phyloP scores from a whole-genome alignment of 2,797 vertebrate genomes.

The Sebastes flavidus region DNA sequence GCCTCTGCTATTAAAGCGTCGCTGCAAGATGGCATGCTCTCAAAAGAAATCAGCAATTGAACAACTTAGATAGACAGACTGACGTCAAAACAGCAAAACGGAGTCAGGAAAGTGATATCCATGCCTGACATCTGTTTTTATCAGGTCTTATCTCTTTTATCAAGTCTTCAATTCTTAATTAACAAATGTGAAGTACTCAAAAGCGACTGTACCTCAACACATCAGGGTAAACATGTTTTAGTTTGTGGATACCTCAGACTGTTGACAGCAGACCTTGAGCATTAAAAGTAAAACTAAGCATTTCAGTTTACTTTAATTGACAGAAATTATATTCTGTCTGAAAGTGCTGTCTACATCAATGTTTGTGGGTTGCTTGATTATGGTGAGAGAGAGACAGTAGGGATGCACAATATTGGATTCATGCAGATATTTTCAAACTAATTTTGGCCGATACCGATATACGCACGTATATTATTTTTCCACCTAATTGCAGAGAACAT shows the following conservation, averaged over 20 bases:
- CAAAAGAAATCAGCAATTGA: background rate
- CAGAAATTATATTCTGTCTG: background rate
- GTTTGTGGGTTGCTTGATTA: background rate
- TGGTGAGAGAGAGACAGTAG: background rate
- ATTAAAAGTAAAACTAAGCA: background rate
- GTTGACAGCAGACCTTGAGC: background rate
- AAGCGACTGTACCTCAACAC: background rate
- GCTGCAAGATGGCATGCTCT: background rate
- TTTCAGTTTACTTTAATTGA: background rate
- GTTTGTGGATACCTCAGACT: background rate
- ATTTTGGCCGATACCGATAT: no score
- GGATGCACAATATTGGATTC: background rate
- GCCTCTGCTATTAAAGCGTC: background rate
- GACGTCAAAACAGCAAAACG: background rate
- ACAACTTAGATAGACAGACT: background rate
- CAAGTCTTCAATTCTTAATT: background rate
- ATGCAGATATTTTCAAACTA: no score
- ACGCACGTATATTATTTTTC: no score
- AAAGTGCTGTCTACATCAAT: background rate
- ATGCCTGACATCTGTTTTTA: background rate
- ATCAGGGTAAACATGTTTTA: background rate
- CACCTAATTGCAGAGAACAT: no score
- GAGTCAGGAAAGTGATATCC: background rate
- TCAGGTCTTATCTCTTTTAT: background rate
- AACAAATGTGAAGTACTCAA: background rate